A percentile compares a stretch with the other conserved stretches of the same genome.
These are phyloP conservation scores for Salticus scenicus DNA, from an alignment of 2,888 invertebrate species.

Conservation along the genomic window DNA sequence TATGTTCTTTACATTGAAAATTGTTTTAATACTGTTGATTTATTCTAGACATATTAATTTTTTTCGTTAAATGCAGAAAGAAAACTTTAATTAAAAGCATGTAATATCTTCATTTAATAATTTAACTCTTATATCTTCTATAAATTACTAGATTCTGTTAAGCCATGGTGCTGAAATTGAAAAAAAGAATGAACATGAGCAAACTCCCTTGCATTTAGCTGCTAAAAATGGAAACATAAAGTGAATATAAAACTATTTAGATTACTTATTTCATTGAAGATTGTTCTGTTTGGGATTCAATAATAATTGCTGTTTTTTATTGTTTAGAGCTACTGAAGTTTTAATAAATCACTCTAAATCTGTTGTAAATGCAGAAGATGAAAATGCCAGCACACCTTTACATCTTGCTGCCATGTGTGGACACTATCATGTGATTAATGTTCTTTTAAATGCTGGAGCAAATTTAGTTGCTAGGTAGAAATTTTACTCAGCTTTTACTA, in stretches of 20 bases:
- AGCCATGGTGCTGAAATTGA: constrained; percentile 76
- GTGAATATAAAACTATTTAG: constrained; percentile 50
- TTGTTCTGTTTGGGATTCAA: not conserved
- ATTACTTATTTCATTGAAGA: not conserved
- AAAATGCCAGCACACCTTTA: constrained; percentile 77
- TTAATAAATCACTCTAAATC: constrained; percentile 74
- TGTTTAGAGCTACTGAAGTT: constrained; percentile 75
- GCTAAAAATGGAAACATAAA: constrained; percentile 75
- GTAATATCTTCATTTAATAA: too few species aligned
- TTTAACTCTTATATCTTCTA: too few species aligned
- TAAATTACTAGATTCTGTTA: constrained; percentile 75
- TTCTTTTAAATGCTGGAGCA: constrained; percentile 76
- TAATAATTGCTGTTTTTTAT: not conserved
- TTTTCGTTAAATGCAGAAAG: too few species aligned
- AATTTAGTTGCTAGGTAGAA: constrained; percentile 76
- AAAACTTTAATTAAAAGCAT: too few species aligned
- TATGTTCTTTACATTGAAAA: too few species aligned
- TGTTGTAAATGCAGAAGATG: constrained; percentile 76
- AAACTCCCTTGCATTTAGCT: constrained; percentile 77
- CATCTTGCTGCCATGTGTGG: constrained; percentile 76
- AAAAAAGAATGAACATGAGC: constrained; percentile 77
- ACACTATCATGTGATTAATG: constrained; percentile 75
- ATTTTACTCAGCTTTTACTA: too few species aligned
- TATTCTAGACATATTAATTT: too few species aligned
- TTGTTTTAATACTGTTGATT: too few species aligned